Base-by-base conservation (phyloP, 2,888 invertebrate species). In the Aphodius granarius region DNA sequence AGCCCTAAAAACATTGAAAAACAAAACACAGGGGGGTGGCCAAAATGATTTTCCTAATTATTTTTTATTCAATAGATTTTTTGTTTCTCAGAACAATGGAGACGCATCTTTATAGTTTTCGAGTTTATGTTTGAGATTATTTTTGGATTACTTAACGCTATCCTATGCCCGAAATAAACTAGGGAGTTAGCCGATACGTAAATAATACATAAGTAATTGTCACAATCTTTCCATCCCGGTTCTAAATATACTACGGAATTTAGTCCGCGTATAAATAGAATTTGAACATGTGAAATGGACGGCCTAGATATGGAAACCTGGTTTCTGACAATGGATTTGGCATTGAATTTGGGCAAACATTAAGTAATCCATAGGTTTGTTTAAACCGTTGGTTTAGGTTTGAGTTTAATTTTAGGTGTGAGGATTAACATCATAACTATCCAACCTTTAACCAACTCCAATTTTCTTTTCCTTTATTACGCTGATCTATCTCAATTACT, bases 401-500 rank as follows among this genome's bases (percentile, higher is more conserved):
- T 21, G 23, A 62, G 66, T 74, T 70, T 73, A 9, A 43, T 43
- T 43, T 9, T 43, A 43, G 43, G 43, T 43, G 43, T 13, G 43
- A 43, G 43, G 43, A 43, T 43, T 43, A 43, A 43, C 9, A 43
- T 43, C 43, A 43, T 43, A 65, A 65, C 66, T 71, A 84, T 87
- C 89, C 87, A 89, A 92, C 92, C 92, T 92, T 92, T 87, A 92
- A 88, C 92, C 92, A 92, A 87, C 90, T 90, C 92, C 92, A 92
- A 88, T 91, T 90, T 86, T 90, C 90, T 86, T 89, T 89, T 86
- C 89, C 90, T 88, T 90, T 90, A 84, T 89, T 88, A 81, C 90
- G 90, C 81, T 91, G 90, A 85, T 91, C 89, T 89, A 91, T 90
- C 89, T 88, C 88, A 87, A 91, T 89, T 87, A 91, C 89, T 86